Base-by-base conservation (phyloP, 2,888 invertebrate genomes). In the Lissonota sp. region DNA sequence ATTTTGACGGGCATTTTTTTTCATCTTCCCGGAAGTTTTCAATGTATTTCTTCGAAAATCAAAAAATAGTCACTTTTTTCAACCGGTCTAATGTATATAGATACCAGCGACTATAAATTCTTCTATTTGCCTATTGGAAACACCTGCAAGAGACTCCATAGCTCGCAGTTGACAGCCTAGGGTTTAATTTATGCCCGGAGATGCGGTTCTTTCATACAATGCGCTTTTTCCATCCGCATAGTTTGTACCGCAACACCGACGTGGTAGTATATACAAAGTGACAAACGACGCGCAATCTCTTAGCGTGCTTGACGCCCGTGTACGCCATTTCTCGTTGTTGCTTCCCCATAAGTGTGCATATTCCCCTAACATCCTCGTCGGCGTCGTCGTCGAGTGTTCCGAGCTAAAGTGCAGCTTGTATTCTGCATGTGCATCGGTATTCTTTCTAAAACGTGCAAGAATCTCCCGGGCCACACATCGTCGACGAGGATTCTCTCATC, bases 231-330 rank as follows among this genome's bases (percentile, higher is more conserved):
- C 51, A 46, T 44, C 62, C 51, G n/a, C 39, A 37, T 46, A 42
- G 26, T 26, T 2, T 64, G 60, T 40, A 66, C 64, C 42, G 12
- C 49, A 44, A 46, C 39, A 79, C 66, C 80, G 72, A 72, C 62
- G 58, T 67, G 72, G 67, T 75, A 75, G 76, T 77, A 63, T 66
- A 80, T 81, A 81, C 26, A 84, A 83, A 72, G 73, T 82, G 81
- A 80, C 60, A 82, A 83, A 86, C 80, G 80, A 72, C 76, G 67
- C 69, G 77, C 85, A 81, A 83, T 85, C 80, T 79, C 60, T 86
- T 83, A 80, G 77, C 79, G 78, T 74, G 66, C 80, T 85, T 79
- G 83, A 67, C 83, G 81, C 83, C 82, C 74, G 71, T 85, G 85
- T 86, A 80, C 62, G 39, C 60, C 79, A 72, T 80, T 78, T 70